A percentile compares a stretch with the other conserved stretches of the same genome.
These are phyloP conservation scores for Cinclus cinclus DNA, from an alignment of 2,113 vertebrate species.

Conservation along the genomic window DNA sequence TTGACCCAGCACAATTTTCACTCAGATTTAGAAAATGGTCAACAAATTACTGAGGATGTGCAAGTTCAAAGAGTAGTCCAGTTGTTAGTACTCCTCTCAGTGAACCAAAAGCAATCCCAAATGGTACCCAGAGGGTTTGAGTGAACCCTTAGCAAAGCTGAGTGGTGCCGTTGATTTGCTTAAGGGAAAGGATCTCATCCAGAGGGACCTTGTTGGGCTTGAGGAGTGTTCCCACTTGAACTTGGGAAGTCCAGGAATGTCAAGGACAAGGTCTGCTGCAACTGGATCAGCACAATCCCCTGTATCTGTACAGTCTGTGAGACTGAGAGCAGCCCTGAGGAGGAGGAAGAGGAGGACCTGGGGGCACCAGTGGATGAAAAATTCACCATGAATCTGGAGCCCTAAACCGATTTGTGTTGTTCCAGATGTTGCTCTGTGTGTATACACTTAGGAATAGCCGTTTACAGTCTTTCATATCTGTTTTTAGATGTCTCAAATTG, in stretches of 20 bases:
- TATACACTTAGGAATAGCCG: neutral
- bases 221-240: rapidly evolving
- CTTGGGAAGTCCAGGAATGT: neutral
- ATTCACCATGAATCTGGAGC: neutral
- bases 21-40: neutral
- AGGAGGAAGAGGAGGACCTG: neutral
- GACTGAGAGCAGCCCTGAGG: neutral
- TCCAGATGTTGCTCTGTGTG: neutral
- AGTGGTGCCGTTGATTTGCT: rapidly evolving
- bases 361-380: neutral
- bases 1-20: neutral
- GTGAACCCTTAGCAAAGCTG: neutral
- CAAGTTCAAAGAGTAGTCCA: neutral
- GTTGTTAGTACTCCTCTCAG: neutral
- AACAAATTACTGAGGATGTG: neutral
- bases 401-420: neutral
- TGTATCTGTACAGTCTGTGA: neutral
- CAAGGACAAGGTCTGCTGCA: neutral
- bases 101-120: neutral
- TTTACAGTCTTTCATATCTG: neutral
- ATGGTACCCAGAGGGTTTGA: rapidly evolving
- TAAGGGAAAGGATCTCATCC: neutral
- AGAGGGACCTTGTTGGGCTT: neutral
- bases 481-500: neutral
- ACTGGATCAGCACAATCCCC: neutral